Evolutionary conservation across 2,888 invertebrate genomes (phyloP).

Genomic region (Capitulum mitella): DNA sequence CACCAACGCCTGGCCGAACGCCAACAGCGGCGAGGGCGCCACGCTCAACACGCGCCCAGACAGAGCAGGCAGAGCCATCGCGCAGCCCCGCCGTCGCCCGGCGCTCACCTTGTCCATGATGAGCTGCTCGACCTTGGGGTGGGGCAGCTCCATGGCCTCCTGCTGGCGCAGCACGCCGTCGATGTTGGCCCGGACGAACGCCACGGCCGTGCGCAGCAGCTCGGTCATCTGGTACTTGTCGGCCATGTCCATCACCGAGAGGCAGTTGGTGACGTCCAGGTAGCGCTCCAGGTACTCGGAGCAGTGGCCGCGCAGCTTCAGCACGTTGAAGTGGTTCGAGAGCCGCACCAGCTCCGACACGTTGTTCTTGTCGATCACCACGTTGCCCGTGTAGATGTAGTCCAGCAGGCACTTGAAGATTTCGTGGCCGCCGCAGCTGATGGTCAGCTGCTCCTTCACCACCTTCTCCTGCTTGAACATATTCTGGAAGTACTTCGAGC

Average conservation of each 20-base stretch:
- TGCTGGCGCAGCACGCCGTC: conserved; percentile 51
- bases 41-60: too few relatives aligned
- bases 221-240: conserved; percentile 53
- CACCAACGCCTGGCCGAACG: too few relatives aligned
- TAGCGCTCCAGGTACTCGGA: conserved; percentile 57
- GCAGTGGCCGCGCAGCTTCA: conserved; percentile 55
- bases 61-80: too few relatives aligned
- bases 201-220: conserved; percentile 51
- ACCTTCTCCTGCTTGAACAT: conserved; percentile 49
- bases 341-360: conserved; percentile 55
- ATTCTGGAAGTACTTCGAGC: conserved; percentile 58
- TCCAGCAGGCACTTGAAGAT: conserved; percentile 51
- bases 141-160: conserved; percentile 50
- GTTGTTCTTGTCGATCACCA: conserved; percentile 53
- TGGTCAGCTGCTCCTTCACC: conserved; percentile 50
- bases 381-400: conserved; percentile 59
- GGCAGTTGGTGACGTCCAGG: conserved; percentile 55
- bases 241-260: conserved; percentile 55
- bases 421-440: conserved; percentile 53
- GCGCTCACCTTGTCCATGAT: conserved; percentile 50
- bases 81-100: background rate
- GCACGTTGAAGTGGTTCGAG: conserved; percentile 56
- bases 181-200: conserved; percentile 51
- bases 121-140: conserved; percentile 49
- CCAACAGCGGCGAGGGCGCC: too few relatives aligned